Evolutionary conservation across 2,888 invertebrate species (phyloP).

Genomic region (Netelia virgata): DNA sequence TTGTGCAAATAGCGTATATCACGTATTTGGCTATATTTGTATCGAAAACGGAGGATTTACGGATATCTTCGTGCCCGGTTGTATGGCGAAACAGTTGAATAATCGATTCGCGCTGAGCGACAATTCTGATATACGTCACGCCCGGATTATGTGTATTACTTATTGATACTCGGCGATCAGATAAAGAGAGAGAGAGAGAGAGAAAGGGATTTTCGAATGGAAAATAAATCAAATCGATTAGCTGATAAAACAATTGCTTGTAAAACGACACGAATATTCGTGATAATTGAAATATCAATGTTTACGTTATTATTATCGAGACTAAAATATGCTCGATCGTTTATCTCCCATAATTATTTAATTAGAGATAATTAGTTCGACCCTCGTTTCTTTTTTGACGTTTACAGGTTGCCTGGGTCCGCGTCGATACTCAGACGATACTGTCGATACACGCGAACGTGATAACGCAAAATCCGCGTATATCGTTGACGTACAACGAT

Average conservation of each 20-base stretch:
- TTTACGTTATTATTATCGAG: too few relatives aligned
- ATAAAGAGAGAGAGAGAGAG: background rate
- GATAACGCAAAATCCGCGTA: conserved; percentile 95
- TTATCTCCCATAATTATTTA: background rate
- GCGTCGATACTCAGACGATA: conserved; percentile 96
- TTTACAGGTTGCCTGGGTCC: conserved; percentile 95
- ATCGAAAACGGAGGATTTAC: conserved; percentile 59
- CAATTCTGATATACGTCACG: conserved; percentile 1
- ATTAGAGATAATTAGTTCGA: background rate
- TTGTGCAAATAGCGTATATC: conserved; percentile 67
- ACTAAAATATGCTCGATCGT: too few relatives aligned
- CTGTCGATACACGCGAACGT: conserved; percentile 96
- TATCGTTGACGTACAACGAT: conserved; percentile 94
- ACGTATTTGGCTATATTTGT: conserved; percentile 44
- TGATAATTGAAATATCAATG: too few relatives aligned
- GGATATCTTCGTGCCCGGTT: conserved; percentile 21
- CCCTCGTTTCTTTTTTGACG: conserved; percentile 25
- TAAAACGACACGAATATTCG: background rate
- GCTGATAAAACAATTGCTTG: background rate
- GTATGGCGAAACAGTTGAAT: conserved; percentile 20
- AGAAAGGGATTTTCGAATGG: background rate
- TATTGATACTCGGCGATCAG: background rate
- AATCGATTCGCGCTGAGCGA: conserved; percentile 34
- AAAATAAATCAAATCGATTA: background rate
- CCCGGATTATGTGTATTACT: conserved; percentile 14